These are phyloP conservation scores for Hapalemur alaotrensis DNA, from an alignment of 2,797 vertebrate genomes.

Conservation along the genomic window DNA sequence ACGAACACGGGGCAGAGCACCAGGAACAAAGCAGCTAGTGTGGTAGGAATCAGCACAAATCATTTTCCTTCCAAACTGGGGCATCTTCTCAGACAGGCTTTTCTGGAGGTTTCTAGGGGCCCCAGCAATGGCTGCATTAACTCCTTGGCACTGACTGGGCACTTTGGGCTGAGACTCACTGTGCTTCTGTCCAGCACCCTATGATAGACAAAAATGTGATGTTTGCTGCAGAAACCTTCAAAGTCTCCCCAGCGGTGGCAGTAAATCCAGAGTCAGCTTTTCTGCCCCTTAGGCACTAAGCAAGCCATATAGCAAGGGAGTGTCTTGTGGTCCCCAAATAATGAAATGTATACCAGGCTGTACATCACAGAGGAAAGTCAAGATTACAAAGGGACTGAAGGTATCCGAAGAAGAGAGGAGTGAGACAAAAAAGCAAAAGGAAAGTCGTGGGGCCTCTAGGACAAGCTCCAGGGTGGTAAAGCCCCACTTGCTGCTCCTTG, in stretches of 20 bases:
- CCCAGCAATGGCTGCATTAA: not conserved
- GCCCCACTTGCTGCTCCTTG: not conserved
- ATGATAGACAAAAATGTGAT: not conserved
- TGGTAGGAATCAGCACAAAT: not conserved
- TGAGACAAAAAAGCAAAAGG: not conserved
- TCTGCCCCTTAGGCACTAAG: not conserved
- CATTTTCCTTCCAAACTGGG: not conserved
- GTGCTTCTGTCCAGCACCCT: not conserved
- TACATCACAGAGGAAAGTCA: not conserved
- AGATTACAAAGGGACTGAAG: not conserved
- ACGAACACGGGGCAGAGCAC: not conserved
- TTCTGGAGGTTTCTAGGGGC: not conserved
- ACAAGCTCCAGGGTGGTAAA: not conserved
- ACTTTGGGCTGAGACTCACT: not conserved
- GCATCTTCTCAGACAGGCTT: not conserved
- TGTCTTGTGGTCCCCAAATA: not conserved
- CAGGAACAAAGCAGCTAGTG: not conserved
- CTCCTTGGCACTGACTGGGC: not conserved
- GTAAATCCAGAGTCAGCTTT: not conserved
- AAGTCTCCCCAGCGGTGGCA: not conserved
- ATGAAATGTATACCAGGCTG: not conserved
- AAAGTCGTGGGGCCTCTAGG: not conserved
- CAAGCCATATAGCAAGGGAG: not conserved
- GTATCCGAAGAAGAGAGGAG: not conserved
- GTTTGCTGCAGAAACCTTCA: not conserved